Percentiles rank a stretch among this genome's conserved stretches.
Evolutionary conservation across 2,113 vertebrate genomes (phyloP).

Genomic region (Melanocharis versteri): DNA sequence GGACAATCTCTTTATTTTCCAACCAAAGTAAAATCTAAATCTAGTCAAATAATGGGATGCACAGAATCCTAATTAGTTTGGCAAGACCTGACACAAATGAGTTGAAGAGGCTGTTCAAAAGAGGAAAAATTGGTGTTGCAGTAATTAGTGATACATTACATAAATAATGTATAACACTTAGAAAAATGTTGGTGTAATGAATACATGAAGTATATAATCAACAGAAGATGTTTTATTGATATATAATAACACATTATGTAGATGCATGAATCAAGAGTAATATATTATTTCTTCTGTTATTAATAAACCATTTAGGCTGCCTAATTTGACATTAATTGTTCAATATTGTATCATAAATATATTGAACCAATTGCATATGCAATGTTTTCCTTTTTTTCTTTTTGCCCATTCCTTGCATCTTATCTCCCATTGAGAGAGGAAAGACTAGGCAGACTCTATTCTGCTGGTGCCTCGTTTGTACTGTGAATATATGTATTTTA

Average conservation of each 20-base stretch:
- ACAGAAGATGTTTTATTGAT: slow-evolving; percentile 50
- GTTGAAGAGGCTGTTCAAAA: background rate
- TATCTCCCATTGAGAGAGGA: background rate
- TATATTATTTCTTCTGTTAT: slow-evolving; percentile 11
- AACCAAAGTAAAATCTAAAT: background rate
- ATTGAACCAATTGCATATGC: background rate
- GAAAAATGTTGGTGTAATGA: slow-evolving; percentile 50
- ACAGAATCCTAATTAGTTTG: slow-evolving; percentile 16
- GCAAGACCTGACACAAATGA: background rate
- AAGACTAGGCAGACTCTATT: background rate
- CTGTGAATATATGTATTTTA: background rate
- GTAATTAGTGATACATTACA: slow-evolving; percentile 25
- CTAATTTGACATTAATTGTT: slow-evolving; percentile 41
- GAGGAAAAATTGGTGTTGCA: background rate
- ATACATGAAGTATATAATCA: slow-evolving; percentile 40
- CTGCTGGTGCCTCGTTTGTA: background rate
- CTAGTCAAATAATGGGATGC: background rate
- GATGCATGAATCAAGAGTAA: background rate
- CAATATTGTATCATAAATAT: slow-evolving; percentile 3
- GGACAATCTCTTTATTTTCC: background rate
- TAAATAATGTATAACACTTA: slow-evolving; percentile 56
- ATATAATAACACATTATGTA: slow-evolving; percentile 17
- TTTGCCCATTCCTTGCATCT: background rate
- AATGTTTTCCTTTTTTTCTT: background rate
- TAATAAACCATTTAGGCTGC: slow-evolving; percentile 19